Evolutionary conservation across 2,797 vertebrate species (phyloP), one percentile per base, ranked within the genome.

Genomic region (Falco columbarius): DNA sequence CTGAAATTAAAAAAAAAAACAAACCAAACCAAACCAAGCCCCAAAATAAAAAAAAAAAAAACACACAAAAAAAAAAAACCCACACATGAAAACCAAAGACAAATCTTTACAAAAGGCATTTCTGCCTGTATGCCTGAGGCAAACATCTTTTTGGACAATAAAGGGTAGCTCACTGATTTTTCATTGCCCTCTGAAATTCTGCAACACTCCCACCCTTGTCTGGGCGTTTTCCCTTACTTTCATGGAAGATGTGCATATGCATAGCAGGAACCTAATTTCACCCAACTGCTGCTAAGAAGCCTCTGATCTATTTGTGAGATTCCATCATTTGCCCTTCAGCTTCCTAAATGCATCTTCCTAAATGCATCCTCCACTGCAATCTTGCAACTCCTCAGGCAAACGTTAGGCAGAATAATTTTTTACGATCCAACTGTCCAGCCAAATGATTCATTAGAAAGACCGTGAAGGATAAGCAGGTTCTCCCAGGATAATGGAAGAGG

Each of bases 161-260:
- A 32, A 38, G 22, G 38, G 20, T 9, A 54, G 14, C 24, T 54
- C 62, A 30, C 3, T 9, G 34, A 17, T 27, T 54, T 34, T 46
- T 52, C 22, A 36, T 15, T n/a, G 32, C 56, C 34, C 72, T 73
- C 38, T 11, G 51, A 80, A 84, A 80, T 65, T n/a, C 46, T 19
- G 22, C 58, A 40, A 5, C 14, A 1, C 22, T 56, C 26, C 47
- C 22, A 2, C 21, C 58, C 16, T 6, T 7, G 4, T 9, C 32
- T 10, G 46, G 38, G 19, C 1, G 0, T 17, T 38, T 12, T 22
- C 22, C 40, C 58, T 11, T 55, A 3, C 47, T 18, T 51, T 44
- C 6, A 0, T 3, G 20, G 32, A 12, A 6, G 44, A 40, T 2
- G 21, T 6, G 30, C 38, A 52, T 36, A 4, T 1, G 11, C 38